These are phyloP conservation scores for Drosophila formosana DNA, from an alignment of 2,888 invertebrate genomes.

Conservation along the genomic window DNA sequence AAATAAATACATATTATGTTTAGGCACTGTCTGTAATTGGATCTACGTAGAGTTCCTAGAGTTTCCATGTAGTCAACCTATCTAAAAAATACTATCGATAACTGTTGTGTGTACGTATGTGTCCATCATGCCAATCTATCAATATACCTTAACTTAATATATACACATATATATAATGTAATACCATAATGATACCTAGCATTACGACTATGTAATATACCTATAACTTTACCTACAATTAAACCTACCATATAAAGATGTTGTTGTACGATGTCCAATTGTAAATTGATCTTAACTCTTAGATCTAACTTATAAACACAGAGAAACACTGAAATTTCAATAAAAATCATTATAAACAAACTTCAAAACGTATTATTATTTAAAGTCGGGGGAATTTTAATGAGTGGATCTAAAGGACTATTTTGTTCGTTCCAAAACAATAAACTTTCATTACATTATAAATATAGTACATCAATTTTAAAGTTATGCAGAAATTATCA, in stretches of 20 bases:
- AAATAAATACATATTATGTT: constrained; percentile 49
- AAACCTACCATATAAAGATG: constrained; percentile 49
- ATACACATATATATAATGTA: constrained; percentile 24
- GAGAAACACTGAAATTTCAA: constrained; percentile 52
- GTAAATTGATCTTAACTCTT: constrained; percentile 75
- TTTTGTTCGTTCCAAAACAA: too few species aligned
- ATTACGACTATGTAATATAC: constrained; percentile 29
- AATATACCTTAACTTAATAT: constrained; percentile 9
- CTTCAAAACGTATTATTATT: background rate
- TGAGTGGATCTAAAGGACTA: too few species aligned
- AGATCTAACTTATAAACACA: constrained; percentile 48
- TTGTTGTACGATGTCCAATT: constrained; percentile 80
- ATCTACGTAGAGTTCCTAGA: constrained; percentile 50
- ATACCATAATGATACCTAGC: constrained; percentile 11
- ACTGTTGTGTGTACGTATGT: constrained; percentile 43
- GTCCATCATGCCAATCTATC: constrained; percentile 53
- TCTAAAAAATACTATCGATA: constrained; percentile 19
- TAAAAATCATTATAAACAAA: constrained; percentile 63
- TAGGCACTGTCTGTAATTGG: constrained; percentile 28
- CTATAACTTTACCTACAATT: constrained; percentile 33
- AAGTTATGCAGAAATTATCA: too few species aligned
- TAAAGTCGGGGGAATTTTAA: background rate
- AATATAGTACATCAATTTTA: too few species aligned
- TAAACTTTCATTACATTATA: too few species aligned
- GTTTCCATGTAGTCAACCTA: constrained; percentile 26